phyloP scores from a whole-genome alignment of 2,113 vertebrate genomes.

The Formicarius rufipectus region DNA sequence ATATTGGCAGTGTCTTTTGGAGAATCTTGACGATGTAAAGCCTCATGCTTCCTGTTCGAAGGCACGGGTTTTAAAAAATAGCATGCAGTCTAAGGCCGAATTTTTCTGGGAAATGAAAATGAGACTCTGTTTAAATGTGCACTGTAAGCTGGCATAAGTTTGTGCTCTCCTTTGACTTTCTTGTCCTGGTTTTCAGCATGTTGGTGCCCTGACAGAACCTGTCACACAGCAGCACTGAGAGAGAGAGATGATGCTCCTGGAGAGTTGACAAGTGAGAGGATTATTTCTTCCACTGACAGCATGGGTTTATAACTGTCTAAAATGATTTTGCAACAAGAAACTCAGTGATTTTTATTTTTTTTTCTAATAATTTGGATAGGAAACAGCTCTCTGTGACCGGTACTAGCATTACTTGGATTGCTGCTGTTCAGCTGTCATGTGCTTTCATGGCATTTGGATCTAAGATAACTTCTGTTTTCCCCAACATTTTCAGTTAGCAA shows the following conservation, averaged over 20 bases:
- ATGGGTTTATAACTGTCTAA: neutral
- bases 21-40: neutral
- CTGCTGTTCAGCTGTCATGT: slow-evolving; percentile 6
- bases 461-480: neutral
- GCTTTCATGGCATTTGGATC: neutral
- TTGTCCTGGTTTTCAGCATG: neutral
- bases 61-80: neutral
- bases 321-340: neutral
- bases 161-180: neutral
- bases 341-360: neutral
- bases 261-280: neutral
- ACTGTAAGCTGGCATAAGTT: neutral
- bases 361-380: neutral
- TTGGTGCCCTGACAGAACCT: neutral
- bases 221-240: fast-evolving
- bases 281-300: neutral
- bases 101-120: neutral
- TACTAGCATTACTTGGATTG: neutral
- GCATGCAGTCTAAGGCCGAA: neutral
- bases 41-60: neutral
- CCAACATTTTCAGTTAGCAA: neutral
- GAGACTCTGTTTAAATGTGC: neutral
- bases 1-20: neutral
- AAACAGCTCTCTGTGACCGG: neutral
- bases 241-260: neutral